Evolutionary conservation across 2,888 invertebrate genomes (phyloP), one percentile per base, ranked within the genome.

Genomic region (Stenoptilia bipunctidactyla): DNA sequence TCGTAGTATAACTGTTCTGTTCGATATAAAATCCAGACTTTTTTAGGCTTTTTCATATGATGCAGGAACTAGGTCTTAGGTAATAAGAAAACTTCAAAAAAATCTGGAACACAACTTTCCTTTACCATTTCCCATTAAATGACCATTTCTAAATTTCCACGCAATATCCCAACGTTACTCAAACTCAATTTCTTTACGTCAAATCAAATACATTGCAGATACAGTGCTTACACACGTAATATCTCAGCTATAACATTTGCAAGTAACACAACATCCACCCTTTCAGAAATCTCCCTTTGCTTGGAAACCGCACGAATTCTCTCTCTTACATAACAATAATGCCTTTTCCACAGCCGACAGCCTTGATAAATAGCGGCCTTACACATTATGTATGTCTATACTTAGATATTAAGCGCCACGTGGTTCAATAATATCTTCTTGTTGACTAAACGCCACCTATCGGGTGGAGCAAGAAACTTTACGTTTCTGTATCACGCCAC

Each of bases 241-340:
- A 75, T 74, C 69, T 70, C 66, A 57, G 66, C 63, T 59, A 66
- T 68, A 63, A 64, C 70, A 65, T 70, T 72, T 61, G 61, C 67
- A 58, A 64, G 51, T 51, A 46, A 58, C 61, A 58, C 67, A 72
- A 70, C 73, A 57, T 61, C 66, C 74, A 72, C 75, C 77, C 75
- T 76, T 76, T 66, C 62, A 60, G 63, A 67, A 60, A 55, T 63
- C 63, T 25, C 41, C 41, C 25, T 15, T n/a, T 62, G 63, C 66
- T 69, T 62, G 51, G 63, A 73, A 75, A 77, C 79, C 79, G 58
- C 80, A 76, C 70, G 71, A 72, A 74, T 67, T 68, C 66, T 62
- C 65, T 56, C 67, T 72, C 73, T 79, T 79, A 82, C 79, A 79
- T 79, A 80, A 82, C 79, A 79, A 77, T 77, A 72, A 76, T 77